Evolutionary conservation across 2,113 vertebrate genomes (phyloP).

Genomic region (Mastomys natalensis): DNA sequence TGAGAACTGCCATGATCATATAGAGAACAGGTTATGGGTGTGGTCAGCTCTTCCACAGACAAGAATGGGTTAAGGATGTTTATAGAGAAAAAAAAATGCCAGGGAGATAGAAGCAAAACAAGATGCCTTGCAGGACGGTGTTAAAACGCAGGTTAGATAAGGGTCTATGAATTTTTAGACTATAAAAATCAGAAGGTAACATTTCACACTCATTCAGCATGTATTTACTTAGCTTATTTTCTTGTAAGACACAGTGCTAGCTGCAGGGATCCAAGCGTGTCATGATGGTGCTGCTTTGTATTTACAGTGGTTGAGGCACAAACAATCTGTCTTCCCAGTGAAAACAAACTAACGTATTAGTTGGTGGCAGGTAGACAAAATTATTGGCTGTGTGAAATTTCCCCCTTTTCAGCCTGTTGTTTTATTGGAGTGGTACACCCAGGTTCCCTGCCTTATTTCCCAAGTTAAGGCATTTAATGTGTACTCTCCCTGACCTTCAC

Average conservation of each 20-base stretch:
- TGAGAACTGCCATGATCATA: neutral
- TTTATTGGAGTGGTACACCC: constrained; percentile 56
- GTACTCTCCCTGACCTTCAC: constrained; percentile 64
- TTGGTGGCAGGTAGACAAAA: constrained; percentile 65
- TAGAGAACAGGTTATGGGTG: neutral
- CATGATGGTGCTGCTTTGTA: constrained; percentile 32
- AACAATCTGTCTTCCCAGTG: constrained; percentile 27
- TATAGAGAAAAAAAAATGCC: neutral
- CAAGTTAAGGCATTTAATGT: constrained; percentile 61
- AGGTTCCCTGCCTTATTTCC: constrained; percentile 57
- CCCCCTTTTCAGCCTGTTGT: constrained; percentile 56
- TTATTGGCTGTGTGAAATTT: constrained; percentile 61
- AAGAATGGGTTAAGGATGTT: neutral
- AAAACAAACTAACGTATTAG: constrained; percentile 63
- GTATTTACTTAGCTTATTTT: neutral
- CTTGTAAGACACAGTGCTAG: neutral
- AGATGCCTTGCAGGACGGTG: neutral
- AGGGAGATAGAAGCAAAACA: neutral
- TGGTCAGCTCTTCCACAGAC: neutral
- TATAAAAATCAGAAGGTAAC: neutral
- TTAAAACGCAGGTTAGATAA: neutral
- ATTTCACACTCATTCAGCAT: neutral
- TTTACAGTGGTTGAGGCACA: neutral
- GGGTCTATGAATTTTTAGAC: neutral
- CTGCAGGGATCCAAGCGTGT: neutral